A percentile compares a stretch with the other conserved stretches of the same genome.
These are phyloP conservation scores for Anoplophora glabripennis DNA, from an alignment of 1,140 invertebrate genomes.

Conservation along the genomic window DNA sequence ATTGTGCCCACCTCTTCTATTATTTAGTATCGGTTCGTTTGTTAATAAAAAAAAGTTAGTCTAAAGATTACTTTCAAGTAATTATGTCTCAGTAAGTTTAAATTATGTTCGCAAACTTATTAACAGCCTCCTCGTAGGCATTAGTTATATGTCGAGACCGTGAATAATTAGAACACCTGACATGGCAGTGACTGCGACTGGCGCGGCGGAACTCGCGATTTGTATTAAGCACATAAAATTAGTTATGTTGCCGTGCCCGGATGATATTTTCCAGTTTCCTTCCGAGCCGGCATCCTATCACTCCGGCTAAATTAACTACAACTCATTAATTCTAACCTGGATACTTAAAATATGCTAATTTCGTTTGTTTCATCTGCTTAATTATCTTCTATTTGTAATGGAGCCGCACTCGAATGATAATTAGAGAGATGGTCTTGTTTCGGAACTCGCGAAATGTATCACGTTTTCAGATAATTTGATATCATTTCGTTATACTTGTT, in stretches of 20 bases:
- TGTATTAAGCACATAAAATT: conserved; percentile 17
- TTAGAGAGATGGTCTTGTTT: too few species aligned
- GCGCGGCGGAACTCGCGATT: conserved; percentile 4
- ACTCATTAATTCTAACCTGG: background rate
- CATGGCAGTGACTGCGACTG: conserved; percentile 11
- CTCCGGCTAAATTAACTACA: background rate
- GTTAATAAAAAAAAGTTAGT: too few species aligned
- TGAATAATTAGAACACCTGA: conserved; percentile 15
- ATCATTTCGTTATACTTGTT: too few species aligned
- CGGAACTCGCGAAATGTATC: too few species aligned
- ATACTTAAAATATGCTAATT: background rate
- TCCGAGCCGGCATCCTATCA: background rate
- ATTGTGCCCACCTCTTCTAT: too few species aligned
- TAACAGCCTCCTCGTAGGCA: conserved; percentile 13
- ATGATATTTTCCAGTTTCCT: conserved; percentile 11
- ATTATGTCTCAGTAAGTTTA: background rate
- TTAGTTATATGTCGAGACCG: conserved; percentile 11
- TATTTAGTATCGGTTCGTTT: too few species aligned
- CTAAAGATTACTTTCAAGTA: background rate
- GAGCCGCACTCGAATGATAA: too few species aligned
- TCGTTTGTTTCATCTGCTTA: background rate
- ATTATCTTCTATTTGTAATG: background rate
- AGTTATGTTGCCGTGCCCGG: conserved; percentile 9
- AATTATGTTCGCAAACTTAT: conserved; percentile 10
- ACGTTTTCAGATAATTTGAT: too few species aligned